A percentile compares a stretch with the other conserved stretches of the same genome.
These are phyloP conservation scores for Pseudorhombus dupliciocellatus DNA, from an alignment of 2,113 vertebrate genomes.

Conservation along the genomic window DNA sequence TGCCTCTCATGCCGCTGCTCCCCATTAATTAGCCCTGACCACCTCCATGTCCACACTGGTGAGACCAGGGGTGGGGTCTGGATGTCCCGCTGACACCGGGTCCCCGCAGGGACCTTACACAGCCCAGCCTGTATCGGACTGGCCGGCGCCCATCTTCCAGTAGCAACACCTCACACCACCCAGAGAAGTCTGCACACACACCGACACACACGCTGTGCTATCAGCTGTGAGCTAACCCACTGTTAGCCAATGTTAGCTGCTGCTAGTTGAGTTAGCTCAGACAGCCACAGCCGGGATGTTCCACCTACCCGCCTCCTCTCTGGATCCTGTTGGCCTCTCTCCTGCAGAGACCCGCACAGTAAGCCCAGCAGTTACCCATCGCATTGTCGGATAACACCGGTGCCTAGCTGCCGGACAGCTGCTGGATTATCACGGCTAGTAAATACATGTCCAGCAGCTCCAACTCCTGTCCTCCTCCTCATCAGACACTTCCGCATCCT, in stretches of 20 bases:
- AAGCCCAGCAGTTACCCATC: slow-evolving; percentile 83
- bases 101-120: neutral
- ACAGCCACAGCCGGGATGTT: neutral
- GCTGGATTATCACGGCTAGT: neutral
- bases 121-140: neutral
- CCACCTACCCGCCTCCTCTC: slow-evolving; percentile 80
- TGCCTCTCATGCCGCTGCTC: neutral
- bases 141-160: neutral
- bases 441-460: slow-evolving; percentile 29
- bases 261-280: slow-evolving; percentile 44
- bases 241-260: slow-evolving; percentile 11
- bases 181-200: neutral
- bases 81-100: neutral
- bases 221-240: neutral
- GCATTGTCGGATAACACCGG: slow-evolving; percentile 71
- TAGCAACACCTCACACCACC: neutral
- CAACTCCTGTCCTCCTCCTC: neutral
- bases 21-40: neutral
- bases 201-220: neutral
- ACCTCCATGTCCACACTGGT: slow-evolving; percentile 3
- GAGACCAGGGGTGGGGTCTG: slow-evolving; percentile 60
- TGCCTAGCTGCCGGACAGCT: slow-evolving; percentile 40
- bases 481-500: slow-evolving; percentile 55
- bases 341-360: slow-evolving; percentile 75
- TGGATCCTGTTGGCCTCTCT: slow-evolving; percentile 79